phyloP scores from a whole-genome alignment of 2,113 vertebrate species.

The Myiopsitta monachus region DNA sequence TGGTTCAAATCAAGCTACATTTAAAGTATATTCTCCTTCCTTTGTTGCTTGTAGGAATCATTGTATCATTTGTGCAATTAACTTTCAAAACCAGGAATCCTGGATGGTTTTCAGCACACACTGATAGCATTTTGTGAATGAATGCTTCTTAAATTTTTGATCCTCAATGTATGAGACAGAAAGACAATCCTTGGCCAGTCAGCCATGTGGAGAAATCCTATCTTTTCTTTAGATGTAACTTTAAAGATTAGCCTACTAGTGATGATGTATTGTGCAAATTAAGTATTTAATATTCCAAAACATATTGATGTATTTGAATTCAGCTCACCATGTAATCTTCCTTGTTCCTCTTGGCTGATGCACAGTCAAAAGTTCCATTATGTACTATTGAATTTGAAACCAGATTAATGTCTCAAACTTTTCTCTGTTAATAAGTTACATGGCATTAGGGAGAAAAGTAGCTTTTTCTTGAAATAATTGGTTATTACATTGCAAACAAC shows the following conservation, averaged over 20 bases:
- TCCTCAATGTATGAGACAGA: neutral
- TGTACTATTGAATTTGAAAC: constrained; percentile 30
- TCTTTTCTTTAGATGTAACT: neutral
- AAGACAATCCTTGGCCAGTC: neutral
- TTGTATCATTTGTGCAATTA: neutral
- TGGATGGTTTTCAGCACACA: neutral
- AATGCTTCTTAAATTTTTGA: neutral
- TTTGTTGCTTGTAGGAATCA: neutral
- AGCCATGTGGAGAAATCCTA: neutral
- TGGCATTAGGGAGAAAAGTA: neutral
- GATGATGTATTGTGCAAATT: constrained; percentile 34
- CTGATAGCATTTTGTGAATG: neutral
- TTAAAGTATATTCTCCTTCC: neutral
- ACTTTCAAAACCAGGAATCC: neutral
- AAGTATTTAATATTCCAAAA: constrained; percentile 53
- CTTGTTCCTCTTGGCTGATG: constrained; percentile 51
- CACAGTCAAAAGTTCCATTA: constrained; percentile 42
- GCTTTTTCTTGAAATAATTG: neutral
- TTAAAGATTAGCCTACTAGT: constrained; percentile 24
- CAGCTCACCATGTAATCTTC: constrained; percentile 40
- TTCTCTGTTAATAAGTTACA: neutral
- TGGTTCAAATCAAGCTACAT: neutral
- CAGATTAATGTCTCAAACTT: constrained; percentile 41
- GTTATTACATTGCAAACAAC: neutral
- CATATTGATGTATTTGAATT: constrained; percentile 29